phyloP scores from a whole-genome alignment of 2,797 vertebrate species.

The Lepilemur septentrionalis region DNA sequence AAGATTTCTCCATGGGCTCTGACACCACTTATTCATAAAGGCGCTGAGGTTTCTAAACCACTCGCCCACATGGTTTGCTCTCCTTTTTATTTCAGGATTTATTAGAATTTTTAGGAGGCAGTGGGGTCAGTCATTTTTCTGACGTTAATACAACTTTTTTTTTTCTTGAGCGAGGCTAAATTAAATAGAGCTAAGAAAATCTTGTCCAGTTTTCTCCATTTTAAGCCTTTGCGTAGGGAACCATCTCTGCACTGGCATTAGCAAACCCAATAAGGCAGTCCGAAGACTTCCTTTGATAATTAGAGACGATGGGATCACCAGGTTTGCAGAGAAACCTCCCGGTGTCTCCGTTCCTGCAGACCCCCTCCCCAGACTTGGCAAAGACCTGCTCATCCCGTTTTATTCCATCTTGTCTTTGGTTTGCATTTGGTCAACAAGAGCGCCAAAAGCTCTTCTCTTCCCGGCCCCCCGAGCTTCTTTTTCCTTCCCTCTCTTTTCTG shows the following conservation, averaged over 20 bases:
- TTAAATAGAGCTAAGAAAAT: conserved; percentile 11
- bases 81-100: not conserved
- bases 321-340: not conserved
- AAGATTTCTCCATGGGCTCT: not conserved
- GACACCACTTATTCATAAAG: not conserved
- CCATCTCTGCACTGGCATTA: not conserved
- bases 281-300: conserved; percentile 75
- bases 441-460: conserved; percentile 4
- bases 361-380: not conserved
- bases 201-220: not conserved
- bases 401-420: not conserved
- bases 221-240: not conserved
- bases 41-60: not conserved
- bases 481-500: conserved; percentile 38
- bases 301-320: conserved; percentile 48
- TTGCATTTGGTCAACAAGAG: not conserved
- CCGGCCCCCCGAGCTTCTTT: not conserved
- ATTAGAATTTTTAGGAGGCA: not conserved
- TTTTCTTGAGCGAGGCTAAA: not conserved
- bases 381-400: not conserved
- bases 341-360: not conserved
- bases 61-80: not conserved
- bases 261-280: conserved; percentile 59
- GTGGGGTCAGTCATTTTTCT: not conserved
- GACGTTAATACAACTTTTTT: not conserved